These are phyloP conservation scores for Brachypodius melanocephalos DNA, from an alignment of 2,113 vertebrate genomes.

Conservation along the genomic window DNA sequence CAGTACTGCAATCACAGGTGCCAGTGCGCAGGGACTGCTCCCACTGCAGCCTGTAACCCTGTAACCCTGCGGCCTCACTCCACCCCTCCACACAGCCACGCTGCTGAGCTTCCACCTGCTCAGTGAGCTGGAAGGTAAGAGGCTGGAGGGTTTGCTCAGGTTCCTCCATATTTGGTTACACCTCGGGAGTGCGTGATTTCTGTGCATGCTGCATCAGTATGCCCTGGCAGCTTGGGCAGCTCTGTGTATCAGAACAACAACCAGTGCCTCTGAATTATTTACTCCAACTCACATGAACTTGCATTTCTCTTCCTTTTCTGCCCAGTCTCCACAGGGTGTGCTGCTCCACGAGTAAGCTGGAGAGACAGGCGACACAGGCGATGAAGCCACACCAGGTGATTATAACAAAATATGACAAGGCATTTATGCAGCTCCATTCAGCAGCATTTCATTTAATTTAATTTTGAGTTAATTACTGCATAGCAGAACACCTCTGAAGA, in stretches of 20 bases:
- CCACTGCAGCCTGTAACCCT: no score
- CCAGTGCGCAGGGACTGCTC: not conserved
- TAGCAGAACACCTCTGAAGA: not conserved
- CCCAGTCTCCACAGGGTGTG: not conserved
- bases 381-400: not conserved
- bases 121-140: not conserved
- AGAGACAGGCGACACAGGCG: not conserved
- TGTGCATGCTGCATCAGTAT: not conserved
- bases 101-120: not conserved
- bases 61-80: not conserved
- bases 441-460: not conserved
- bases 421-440: not conserved
- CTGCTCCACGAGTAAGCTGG: not conserved
- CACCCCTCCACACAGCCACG: not conserved
- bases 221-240: not conserved
- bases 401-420: not conserved
- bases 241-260: not conserved
- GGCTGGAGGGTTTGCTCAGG: not conserved
- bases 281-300: slow-evolving; percentile 41
- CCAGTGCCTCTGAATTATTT: slow-evolving; percentile 44
- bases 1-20: not conserved
- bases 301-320: not conserved
- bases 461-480: not conserved
- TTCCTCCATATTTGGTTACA: not conserved
- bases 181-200: not conserved